Base-by-base conservation (phyloP, 1,140 invertebrate species). In the Cecropterus lyciades region DNA sequence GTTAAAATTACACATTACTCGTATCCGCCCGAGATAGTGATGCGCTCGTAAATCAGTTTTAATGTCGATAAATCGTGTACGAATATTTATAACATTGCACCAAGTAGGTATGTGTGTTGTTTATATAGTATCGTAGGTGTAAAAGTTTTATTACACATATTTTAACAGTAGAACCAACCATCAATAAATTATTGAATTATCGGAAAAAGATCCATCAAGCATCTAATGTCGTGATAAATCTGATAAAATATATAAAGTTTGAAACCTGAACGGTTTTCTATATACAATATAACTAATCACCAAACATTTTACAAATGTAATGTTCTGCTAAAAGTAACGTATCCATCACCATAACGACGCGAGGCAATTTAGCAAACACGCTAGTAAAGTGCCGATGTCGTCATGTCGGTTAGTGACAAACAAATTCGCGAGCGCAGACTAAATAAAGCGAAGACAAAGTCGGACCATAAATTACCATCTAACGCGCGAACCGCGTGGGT, bases 1-100 rank as follows among this genome's bases (percentile, higher is more conserved):
- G 67, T 73, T 72, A 65, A 72, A 77, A 72, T 79, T 75, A 77
- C 65, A 64, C 69, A 73, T 79, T 75, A 77, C 65, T 60, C 69
- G 71, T 69, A 74, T 72, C 70, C 68, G 72, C 46, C 46, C 60
- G 65, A 65, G 42, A 62, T 68, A 66, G 73, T 69, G 67, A 65
- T 68, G 56, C 60, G 59, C 65, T 73, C 65, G 70, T 74, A 75
- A 80, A 68, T 65, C 64, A 69, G 69, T 68, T 74, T 71, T 71
- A 79, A 64, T 68, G 70, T 48, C 74, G 63, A 74, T 77, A 70
- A 76, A 74, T 71, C 43, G 59, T 63, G 9, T 40, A 69, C 52
- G 70, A 62, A 60, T 33, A 49, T 60, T 66, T 15, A 69, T 40
- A 56, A 10, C 15, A 33, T 33, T 33, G 20, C 20, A 24, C 30